Conservation (phyloP, 1,140 invertebrate species). For the Rhopalosiphum maidis region DNA sequence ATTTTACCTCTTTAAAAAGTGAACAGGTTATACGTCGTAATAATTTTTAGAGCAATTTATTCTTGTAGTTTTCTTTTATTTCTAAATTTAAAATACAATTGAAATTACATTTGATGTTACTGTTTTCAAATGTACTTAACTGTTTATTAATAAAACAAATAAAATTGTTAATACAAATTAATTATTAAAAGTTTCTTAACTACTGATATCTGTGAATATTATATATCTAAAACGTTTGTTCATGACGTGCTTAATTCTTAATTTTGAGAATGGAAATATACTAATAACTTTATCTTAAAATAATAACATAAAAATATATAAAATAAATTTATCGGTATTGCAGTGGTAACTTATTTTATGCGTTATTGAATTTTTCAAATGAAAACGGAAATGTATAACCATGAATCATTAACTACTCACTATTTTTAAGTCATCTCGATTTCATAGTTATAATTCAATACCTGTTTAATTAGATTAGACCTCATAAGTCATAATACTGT, state of each 20-base stretch:
- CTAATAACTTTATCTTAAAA: background rate
- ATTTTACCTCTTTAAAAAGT: background rate
- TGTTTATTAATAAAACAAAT: background rate
- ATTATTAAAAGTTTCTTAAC: background rate
- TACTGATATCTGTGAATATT: background rate
- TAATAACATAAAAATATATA: background rate
- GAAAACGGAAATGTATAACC: no score
- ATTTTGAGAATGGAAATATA: background rate
- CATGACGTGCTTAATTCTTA: background rate
- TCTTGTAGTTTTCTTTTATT: no score
- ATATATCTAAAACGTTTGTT: background rate
- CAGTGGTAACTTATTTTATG: background rate
- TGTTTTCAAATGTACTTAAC: background rate
- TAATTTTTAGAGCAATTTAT: no score
- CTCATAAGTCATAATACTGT: background rate
- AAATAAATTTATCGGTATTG: background rate
- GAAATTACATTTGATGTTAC: no score
- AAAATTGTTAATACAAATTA: background rate
- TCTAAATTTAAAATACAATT: no score
- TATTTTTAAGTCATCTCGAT: constrained; percentile 5
- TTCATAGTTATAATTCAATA: background rate
- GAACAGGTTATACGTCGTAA: no score
- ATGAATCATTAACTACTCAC: background rate
- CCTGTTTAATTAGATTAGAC: background rate
- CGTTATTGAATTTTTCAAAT: background rate